phyloP scores from a whole-genome alignment of 1,140 invertebrate genomes.

The Listronotus oregonensis region DNA sequence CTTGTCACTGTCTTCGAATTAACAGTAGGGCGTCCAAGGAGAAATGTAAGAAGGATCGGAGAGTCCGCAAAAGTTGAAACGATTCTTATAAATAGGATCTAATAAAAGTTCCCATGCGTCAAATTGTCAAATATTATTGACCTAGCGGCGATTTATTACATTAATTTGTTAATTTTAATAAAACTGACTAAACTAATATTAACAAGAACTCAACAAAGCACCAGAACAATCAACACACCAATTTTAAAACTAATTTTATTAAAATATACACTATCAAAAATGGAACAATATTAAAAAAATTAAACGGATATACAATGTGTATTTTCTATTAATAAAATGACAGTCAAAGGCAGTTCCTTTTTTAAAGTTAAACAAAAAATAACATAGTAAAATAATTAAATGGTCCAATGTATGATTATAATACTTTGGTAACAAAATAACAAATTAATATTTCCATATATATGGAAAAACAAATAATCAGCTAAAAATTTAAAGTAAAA shows the following conservation, averaged over 20 bases:
- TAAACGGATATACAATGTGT: constrained; percentile 21
- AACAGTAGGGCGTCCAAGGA: background rate
- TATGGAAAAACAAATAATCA: background rate
- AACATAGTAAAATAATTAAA: background rate
- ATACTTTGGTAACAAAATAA: background rate
- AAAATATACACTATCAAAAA: constrained; percentile 45
- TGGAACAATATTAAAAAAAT: constrained; percentile 38
- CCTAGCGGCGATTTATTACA: too few relatives aligned
- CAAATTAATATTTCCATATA: constrained; percentile 1
- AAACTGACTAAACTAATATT: too few relatives aligned
- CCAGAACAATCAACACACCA: background rate
- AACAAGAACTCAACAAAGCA: too few relatives aligned
- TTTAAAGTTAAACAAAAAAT: background rate
- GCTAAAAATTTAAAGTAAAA: constrained; percentile 2
- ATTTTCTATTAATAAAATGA: constrained; percentile 8
- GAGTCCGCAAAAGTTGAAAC: too few relatives aligned
- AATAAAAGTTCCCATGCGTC: too few relatives aligned
- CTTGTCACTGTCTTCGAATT: background rate
- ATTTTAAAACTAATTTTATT: constrained; percentile 39
- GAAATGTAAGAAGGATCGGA: too few relatives aligned
- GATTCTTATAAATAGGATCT: too few relatives aligned
- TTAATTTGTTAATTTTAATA: too few relatives aligned
- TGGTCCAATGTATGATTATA: constrained; percentile 3
- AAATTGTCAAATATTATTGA: too few relatives aligned
- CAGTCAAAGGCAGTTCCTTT: constrained; percentile 5